phyloP scores from a whole-genome alignment of 2,797 vertebrate species.

The Sebastiscus tertius region DNA sequence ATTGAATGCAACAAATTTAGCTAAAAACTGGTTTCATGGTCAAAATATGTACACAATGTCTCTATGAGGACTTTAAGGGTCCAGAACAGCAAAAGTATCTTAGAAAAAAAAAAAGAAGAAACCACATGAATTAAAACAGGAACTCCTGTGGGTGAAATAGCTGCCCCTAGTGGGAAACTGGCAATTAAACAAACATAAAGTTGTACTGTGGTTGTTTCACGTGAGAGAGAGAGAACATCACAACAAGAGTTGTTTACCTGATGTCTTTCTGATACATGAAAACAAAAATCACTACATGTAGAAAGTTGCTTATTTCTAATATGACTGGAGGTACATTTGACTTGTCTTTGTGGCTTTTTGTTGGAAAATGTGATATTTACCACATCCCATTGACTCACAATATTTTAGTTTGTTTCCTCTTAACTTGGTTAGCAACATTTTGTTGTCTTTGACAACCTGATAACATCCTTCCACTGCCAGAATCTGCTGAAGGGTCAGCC shows the following conservation, averaged over 20 bases:
- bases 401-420: constrained; percentile 4
- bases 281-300: background rate
- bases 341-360: background rate
- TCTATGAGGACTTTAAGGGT: too few relatives aligned
- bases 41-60: background rate
- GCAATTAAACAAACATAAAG: background rate
- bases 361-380: background rate
- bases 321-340: background rate
- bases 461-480: constrained; percentile 11
- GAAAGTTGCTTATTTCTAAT: background rate
- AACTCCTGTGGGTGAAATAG: background rate
- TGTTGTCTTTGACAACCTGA: constrained; percentile 25
- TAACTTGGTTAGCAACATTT: constrained; percentile 32
- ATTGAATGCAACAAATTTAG: background rate
- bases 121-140: background rate
- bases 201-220: background rate
- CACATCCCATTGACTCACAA: constrained; percentile 2
- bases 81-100: background rate
- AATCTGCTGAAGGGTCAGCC: background rate
- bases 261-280: background rate
- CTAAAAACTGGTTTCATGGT: background rate
- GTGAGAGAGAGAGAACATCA: background rate
- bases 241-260: background rate
- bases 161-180: background rate
- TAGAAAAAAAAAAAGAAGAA: background rate